These are phyloP conservation scores for Tiaroga cobitis DNA, from an alignment of 2,797 vertebrate genomes.

Conservation along the genomic window DNA sequence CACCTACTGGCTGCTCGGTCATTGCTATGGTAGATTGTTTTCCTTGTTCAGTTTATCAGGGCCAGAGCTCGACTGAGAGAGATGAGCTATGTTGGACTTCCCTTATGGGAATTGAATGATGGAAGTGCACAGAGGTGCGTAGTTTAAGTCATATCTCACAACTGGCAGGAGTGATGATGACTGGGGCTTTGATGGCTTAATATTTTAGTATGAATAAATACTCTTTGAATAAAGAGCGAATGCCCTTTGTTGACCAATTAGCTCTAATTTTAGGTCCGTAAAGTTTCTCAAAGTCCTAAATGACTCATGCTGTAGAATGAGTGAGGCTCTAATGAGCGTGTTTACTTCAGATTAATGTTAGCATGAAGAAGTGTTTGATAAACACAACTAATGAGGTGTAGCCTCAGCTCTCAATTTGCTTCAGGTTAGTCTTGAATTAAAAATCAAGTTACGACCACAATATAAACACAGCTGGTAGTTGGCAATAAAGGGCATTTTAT, in stretches of 20 bases:
- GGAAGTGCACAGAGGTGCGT: slow-evolving; percentile 11
- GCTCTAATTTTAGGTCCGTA: slow-evolving; percentile 30
- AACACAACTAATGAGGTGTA: slow-evolving; percentile 49
- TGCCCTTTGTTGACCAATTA: slow-evolving; percentile 35
- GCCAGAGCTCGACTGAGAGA: slow-evolving; percentile 28
- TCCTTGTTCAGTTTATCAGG: slow-evolving; percentile 46
- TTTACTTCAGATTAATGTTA: slow-evolving; percentile 38
- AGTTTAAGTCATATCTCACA: slow-evolving; percentile 27
- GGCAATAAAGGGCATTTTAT: background rate
- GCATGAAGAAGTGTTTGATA: slow-evolving; percentile 44
- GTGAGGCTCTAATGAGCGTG: slow-evolving; percentile 35
- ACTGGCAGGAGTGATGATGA: slow-evolving; percentile 32
- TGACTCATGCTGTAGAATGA: background rate
- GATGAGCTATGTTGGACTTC: slow-evolving; percentile 27
- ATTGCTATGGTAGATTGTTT: slow-evolving; percentile 53
- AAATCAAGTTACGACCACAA: slow-evolving; percentile 19
- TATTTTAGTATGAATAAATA: slow-evolving; percentile 38
- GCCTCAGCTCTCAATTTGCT: slow-evolving; percentile 27
- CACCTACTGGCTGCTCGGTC: slow-evolving; percentile 55
- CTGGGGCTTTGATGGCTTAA: slow-evolving; percentile 24
- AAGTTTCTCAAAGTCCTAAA: slow-evolving; percentile 33
- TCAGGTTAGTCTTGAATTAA: slow-evolving; percentile 29
- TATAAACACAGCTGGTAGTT: slow-evolving; percentile 25
- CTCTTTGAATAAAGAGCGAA: slow-evolving; percentile 7
- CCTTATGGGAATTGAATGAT: slow-evolving; percentile 45